Percentiles rank a stretch among this genome's conserved stretches.
phyloP scores from a whole-genome alignment of 2,888 invertebrate genomes.

The Lasius fuliginosus region DNA sequence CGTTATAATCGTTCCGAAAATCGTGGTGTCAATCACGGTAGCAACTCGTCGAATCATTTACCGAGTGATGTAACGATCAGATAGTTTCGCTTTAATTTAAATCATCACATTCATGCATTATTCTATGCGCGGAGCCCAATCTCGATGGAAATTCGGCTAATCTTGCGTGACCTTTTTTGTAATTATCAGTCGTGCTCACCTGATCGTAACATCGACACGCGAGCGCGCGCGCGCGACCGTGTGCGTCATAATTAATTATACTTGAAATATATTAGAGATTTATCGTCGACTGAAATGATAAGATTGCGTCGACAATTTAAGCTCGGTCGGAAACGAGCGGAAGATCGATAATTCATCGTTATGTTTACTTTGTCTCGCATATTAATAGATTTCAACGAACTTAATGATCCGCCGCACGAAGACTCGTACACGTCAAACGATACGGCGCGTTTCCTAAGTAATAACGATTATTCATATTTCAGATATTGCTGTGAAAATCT shows the following conservation, averaged over 20 bases:
- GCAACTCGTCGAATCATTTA: not conserved
- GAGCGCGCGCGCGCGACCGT: not conserved
- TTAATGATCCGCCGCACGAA: conserved; percentile 29
- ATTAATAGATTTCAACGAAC: conserved; percentile 28
- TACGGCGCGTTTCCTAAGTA: not conserved
- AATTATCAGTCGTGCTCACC: conserved; percentile 48
- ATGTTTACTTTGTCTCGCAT: not conserved
- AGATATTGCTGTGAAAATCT: conserved; percentile 5
- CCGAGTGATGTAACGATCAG: not conserved
- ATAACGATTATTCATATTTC: conserved; percentile 6
- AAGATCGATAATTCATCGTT: conserved; percentile 42
- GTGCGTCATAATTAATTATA: conserved; percentile 58
- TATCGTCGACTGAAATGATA: conserved; percentile 27
- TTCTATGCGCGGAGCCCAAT: conserved; percentile 8
- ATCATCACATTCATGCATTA: conserved; percentile 27
- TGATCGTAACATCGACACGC: conserved; percentile 53
- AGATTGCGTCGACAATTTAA: conserved; percentile 32
- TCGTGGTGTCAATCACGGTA: not conserved
- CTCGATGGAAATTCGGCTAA: conserved; percentile 38
- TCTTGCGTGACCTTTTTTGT: conserved; percentile 50
- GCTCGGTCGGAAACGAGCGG: conserved; percentile 14
- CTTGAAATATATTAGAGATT: conserved; percentile 36
- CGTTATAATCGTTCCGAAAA: not conserved
- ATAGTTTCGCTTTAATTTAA: conserved; percentile 11
- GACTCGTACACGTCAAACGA: not conserved